These are phyloP conservation scores for Sebastolobus altivelis DNA, from an alignment of 2,797 vertebrate species.

Conservation along the genomic window DNA sequence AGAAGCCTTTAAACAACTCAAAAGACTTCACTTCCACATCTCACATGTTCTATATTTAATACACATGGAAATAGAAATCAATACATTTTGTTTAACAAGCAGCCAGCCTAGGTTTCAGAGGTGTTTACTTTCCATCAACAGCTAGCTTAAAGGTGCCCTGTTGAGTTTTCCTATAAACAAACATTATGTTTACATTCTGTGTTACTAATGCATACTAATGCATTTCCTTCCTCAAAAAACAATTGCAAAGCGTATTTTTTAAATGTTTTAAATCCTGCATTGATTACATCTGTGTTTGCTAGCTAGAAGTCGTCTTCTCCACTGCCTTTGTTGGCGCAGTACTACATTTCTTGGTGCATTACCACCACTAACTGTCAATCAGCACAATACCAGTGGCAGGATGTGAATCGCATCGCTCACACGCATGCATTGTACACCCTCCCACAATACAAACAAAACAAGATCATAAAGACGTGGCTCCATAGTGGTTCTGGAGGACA, in stretches of 20 bases:
- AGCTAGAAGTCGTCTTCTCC: neutral
- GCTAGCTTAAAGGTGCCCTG: neutral
- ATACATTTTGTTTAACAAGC: neutral
- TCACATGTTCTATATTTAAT: neutral
- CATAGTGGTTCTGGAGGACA: no score
- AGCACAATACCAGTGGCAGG: neutral
- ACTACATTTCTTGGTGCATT: neutral
- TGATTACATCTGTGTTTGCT: neutral
- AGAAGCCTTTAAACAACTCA: neutral
- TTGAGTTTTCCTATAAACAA: neutral
- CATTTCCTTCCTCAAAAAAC: no score
- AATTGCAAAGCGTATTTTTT: neutral
- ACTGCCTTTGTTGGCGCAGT: neutral
- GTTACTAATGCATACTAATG: neutral
- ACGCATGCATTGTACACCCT: no score
- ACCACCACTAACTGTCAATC: neutral
- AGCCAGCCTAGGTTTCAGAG: neutral
- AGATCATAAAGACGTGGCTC: no score
- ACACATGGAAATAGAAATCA: neutral
- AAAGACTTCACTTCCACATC: neutral
- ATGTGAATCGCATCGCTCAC: neutral
- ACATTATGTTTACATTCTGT: neutral
- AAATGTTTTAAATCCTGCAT: neutral
- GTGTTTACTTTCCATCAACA: neutral
- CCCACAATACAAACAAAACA: no score